Conservation (phyloP, 1,140 invertebrate species). For the Drosophila sp. region DNA sequence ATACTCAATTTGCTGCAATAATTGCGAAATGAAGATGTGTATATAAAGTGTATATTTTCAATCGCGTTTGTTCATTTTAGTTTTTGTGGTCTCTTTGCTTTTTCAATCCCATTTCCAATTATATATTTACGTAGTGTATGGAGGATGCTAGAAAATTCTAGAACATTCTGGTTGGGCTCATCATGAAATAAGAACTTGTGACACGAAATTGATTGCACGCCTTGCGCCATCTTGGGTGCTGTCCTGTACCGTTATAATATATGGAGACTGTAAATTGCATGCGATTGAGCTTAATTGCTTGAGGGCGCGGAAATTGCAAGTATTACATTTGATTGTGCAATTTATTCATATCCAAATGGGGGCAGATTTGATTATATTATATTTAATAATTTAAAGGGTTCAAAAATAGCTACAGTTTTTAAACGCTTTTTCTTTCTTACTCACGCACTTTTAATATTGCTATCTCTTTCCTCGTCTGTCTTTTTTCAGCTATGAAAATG, state of each 20-base stretch:
- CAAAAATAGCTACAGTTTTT: not conserved
- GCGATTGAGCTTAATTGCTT: slow-evolving; percentile 58
- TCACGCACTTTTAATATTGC: not conserved
- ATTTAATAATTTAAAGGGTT: not conserved
- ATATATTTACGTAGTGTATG: slow-evolving; percentile 9
- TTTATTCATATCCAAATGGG: slow-evolving; percentile 17
- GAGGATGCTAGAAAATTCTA: slow-evolving; percentile 20
- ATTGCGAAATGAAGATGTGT: slow-evolving; percentile 9
- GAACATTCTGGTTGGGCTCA: slow-evolving; percentile 33
- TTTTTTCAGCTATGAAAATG: slow-evolving; percentile 45
- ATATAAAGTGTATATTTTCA: slow-evolving; percentile 5
- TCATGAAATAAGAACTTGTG: slow-evolving; percentile 54
- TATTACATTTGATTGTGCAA: slow-evolving; percentile 50
- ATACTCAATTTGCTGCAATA: slow-evolving; percentile 9
- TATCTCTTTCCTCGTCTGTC: slow-evolving; percentile 1
- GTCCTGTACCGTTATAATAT: not conserved
- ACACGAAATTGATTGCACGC: slow-evolving; percentile 50
- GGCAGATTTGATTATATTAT: not conserved
- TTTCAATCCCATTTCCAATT: slow-evolving; percentile 34
- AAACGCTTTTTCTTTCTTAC: not conserved
- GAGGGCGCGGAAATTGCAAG: slow-evolving; percentile 8
- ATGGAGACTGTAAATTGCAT: slow-evolving; percentile 37
- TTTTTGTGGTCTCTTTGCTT: not conserved
- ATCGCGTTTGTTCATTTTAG: slow-evolving; percentile 29
- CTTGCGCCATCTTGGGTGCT: slow-evolving; percentile 7